These are phyloP conservation scores for Parnassius smintheus DNA, from an alignment of 2,888 invertebrate species.

Conservation along the genomic window DNA sequence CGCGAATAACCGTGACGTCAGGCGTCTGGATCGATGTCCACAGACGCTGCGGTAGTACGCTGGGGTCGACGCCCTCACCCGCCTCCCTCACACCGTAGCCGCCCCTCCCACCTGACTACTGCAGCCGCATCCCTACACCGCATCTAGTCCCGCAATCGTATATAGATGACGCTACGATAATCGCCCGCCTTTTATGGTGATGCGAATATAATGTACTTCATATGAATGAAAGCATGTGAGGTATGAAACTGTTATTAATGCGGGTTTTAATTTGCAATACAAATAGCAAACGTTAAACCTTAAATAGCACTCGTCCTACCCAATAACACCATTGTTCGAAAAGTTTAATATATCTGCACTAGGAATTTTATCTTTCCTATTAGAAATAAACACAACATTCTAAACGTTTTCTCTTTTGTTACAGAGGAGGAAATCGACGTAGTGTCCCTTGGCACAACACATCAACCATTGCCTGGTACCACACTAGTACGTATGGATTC, in stretches of 20 bases:
- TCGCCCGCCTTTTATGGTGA: conserved; percentile 68
- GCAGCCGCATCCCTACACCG: conserved; percentile 73
- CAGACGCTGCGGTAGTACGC: conserved; percentile 81
- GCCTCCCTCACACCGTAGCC: conserved; percentile 43
- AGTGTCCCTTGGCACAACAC: conserved; percentile 82
- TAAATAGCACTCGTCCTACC: not conserved
- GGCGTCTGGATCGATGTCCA: conserved; percentile 81
- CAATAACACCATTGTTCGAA: conserved; percentile 3
- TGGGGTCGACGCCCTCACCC: conserved; percentile 73
- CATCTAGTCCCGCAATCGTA: conserved; percentile 57
- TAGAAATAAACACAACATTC: conserved; percentile 18
- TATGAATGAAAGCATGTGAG: conserved; percentile 65
- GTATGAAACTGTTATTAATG: conserved; percentile 44
- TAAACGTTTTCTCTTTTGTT: conserved; percentile 70
- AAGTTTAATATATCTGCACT: not conserved
- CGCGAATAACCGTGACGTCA: conserved; percentile 81
- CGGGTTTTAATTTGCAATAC: conserved; percentile 37
- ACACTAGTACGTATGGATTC: conserved; percentile 62
- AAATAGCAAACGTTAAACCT: conserved; percentile 25
- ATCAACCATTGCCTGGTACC: conserved; percentile 51
- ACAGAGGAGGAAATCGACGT: conserved; percentile 93
- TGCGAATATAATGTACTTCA: conserved; percentile 58
- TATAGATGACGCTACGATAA: conserved; percentile 58
- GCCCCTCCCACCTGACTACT: conserved; percentile 71
- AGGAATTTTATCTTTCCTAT: not conserved